Base-by-base conservation (phyloP, 1,140 invertebrate genomes). In the Bicyclus anynana region DNA sequence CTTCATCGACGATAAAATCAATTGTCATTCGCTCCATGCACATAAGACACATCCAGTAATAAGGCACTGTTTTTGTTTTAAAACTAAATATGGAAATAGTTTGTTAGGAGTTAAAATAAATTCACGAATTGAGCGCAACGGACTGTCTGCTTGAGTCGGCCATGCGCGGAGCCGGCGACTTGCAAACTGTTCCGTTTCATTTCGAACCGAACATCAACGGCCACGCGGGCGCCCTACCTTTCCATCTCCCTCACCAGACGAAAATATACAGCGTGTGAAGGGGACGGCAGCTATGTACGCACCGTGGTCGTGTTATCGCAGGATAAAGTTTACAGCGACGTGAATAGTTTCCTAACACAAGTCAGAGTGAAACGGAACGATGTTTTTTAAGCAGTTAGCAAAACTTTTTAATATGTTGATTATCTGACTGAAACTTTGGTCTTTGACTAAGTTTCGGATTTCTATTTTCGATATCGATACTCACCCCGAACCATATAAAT, bases 101-200 rank as follows among this genome's bases (percentile, higher is more conserved):
- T 70, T 59, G 58, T 61, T 68, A 69, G 69, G 63, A 67, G 62
- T 72, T 76, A 70, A 74, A 65, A 80, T 76, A 78, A 77, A 75
- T 77, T 75, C 73, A 77, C 77, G 71, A 77, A 67, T 80, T 81
- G 79, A 84, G 75, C 82, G 68, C 72, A 78, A 86, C 75, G 54
- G 59, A 84, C 78, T 76, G 79, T 79, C 72, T 80, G 81, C 80
- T 59, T 70, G 38, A 73, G 73, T 77, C 81, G 69, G 72, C 82
- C 84, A 76, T 62, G 77, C 80, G 69, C 80, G 69, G 50, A 73
- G 82, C 84, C 84, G 84, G 82, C 84, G 80, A 83, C 84, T 87
- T 79, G 82, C 84, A 87, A 87, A 87, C 84, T 87, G 77, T 72
- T 72, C 59, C 54, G 71, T 81, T 81, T 72, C 71, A 71, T 77